Evolutionary conservation across 2,797 vertebrate species (phyloP), one percentile per base, ranked within the genome.

Genomic region (Ctenopoma kingsleyae): DNA sequence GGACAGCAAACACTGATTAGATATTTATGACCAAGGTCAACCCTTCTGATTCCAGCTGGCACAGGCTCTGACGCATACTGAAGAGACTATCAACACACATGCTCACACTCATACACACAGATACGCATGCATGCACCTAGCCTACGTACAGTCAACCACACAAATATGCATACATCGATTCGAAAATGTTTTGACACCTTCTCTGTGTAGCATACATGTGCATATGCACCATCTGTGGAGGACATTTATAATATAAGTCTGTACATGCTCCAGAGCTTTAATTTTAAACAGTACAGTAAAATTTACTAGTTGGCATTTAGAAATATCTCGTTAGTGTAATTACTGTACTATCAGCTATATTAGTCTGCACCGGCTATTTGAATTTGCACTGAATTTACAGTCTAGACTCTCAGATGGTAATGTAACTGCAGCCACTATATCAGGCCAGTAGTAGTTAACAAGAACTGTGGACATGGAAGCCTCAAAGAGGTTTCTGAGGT

Each of bases 1-100:
- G 88, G 90, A 91, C 91, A 89, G 90, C 91, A 93, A 92, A 91
- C 91, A 91, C 90, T 93, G 91, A 92, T 92, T 92, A 90, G 87
- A 91, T 92, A 91, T 92, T 92, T 93, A 93, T 93, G 90, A 92
- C 91, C 89, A 91, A 89, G 89, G 87, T 91, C 90, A 93, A 92
- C 89, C 90, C 91, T 91, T 90, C 91, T 91, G 88, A 90, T 91
- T 90, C 87, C 85, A 89, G 89, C 89, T 90, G 87, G 88, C 88
- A 87, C 82, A 63, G 74, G 83, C 91, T 90, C 82, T 85, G 86
- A 90, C 84, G 91, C 92, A 91, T 91, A 93, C 90, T 84, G 87
- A 91, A 85, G 80, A 84, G 85, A 82, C 79, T 74, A 78, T 82
- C 68, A 22, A 79, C 86, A 82, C 88, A 71, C 83, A 66, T 62